Base-by-base conservation (phyloP, 2,797 vertebrate genomes). In the Trematomus bernacchii region DNA sequence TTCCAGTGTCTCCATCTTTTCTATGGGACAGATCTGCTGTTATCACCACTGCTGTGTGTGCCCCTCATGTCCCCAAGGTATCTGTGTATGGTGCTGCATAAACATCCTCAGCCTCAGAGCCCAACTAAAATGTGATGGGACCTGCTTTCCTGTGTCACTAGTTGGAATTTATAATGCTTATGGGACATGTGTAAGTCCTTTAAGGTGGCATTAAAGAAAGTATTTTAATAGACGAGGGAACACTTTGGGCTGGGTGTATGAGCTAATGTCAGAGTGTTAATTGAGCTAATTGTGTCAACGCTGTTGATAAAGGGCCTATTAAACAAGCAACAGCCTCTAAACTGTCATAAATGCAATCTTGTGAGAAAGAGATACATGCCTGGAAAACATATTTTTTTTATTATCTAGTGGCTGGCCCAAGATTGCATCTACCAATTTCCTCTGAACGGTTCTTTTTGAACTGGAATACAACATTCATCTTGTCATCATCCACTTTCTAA, bases 291-390 rank as follows among this genome's bases (percentile, higher is more conserved):
- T 87, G 83, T 89, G 77, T 80, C 80, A 76, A 82, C 71, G 75
- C 76, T 71, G 54, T 70, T 83, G 82, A 91, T 92, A 87, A 92
- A 94, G 85, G 58, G 75, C 16, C 77, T 69, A 83, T 90, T 90
- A 90, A 83, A 87, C 42, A 3, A 82, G 78, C 27, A 77, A 67
- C 70, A 75, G 79, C 80, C 73, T 83, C 80, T 71, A 51, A 86
- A 88, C 78, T 84, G 77, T 85, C 71, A 66, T 65, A n/a, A 76
- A 71, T 77, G 77, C 57, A 70, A 73, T 78, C 71, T 64, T 65
- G 69, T 50, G 52, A 79, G 76, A 59, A 71, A 73, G 72, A 72
- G 61, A 15, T 37, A 16, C 37, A 77, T 73, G 53, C 62, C 59
- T 40, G 63, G 46, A 71, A 73, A 71, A 73, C 61, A 73, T 53